These are phyloP conservation scores for Drosophila varians DNA, from an alignment of 1,140 invertebrate genomes.

Conservation along the genomic window DNA sequence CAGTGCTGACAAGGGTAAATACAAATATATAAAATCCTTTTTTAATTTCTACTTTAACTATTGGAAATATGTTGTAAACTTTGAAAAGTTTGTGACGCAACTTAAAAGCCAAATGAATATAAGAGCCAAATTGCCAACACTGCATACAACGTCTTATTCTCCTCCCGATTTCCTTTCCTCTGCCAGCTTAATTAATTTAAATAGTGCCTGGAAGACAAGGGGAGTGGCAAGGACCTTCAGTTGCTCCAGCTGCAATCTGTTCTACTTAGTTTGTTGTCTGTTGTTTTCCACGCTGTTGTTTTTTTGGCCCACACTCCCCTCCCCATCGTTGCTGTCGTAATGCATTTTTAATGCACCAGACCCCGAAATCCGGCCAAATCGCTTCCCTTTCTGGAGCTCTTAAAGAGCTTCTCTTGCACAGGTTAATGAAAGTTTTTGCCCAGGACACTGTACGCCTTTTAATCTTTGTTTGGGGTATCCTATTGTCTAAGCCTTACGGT, in stretches of 20 bases:
- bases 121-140: neutral
- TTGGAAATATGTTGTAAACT: neutral
- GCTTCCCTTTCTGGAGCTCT: neutral
- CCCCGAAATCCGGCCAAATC: conserved; percentile 25
- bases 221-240: conserved; percentile 26
- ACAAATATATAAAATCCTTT: neutral
- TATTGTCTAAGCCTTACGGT: conserved; percentile 13
- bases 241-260: conserved; percentile 46
- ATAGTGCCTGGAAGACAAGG: conserved; percentile 10
- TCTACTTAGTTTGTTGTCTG: conserved; percentile 49
- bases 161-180: neutral
- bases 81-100: neutral
- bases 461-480: conserved; percentile 7
- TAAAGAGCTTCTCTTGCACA: conserved; percentile 33
- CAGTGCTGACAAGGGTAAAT: neutral
- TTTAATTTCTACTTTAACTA: neutral
- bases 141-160: conserved; percentile 22
- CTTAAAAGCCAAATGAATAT: neutral
- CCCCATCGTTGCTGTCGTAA: conserved; percentile 43
- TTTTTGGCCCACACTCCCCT: conserved; percentile 1
- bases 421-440: conserved; percentile 50
- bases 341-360: conserved; percentile 60
- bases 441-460: conserved; percentile 9
- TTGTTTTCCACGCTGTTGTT: conserved; percentile 24
- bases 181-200: conserved; percentile 52